Base-by-base conservation (phyloP, 2,797 vertebrate species). In the Mastacembelus armatus region DNA sequence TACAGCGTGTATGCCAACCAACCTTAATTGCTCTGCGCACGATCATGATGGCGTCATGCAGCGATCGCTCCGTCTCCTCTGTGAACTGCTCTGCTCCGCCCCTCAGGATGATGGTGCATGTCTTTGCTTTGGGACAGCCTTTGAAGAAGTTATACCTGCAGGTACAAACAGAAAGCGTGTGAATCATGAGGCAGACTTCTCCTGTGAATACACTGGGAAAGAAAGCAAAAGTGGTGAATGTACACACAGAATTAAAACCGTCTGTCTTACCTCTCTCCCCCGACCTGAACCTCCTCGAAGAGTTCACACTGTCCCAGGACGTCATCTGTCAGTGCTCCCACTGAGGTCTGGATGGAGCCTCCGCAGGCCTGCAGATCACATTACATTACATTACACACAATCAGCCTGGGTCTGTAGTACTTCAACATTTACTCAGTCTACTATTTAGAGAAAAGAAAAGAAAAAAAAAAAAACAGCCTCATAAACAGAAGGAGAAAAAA, bases 11-110 rank as follows among this genome's bases (percentile, higher is more conserved):
- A 36, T 3, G 10, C 60, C 3, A 11, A 19, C 83, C 15, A 42
- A 98, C 97, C 96, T 99, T 99, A 86, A 98, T 99, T 33, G 98
- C 96, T 49, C 97, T 94, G 80, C 98, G 95, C 45, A 98, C 97
- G 0, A 99, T 99, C 98, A 99, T 99, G 92, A 99, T 99, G 88
- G 98, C 98, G 0, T 99, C 98, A 0, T 99, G 98, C 77, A 99
- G 94, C 0, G 98, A 99, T 1, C 97, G 93, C 70, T 99, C 98
- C 0, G 98, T 99, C 93, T 99, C 98, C 55, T 99, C 98, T 92
- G 98, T 98, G 88, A 99, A 99, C 92, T 99, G 98, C 52, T 99
- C 97, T 0, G 98, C 96, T 0, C 98, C 98, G 0, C 98, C 98
- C 1, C 98, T 93, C 84, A 99, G 93, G 81, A 99, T 95, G 70